A percentile compares a stretch with the other conserved stretches of the same genome.
Evolutionary conservation across 2,888 invertebrate genomes (phyloP).

Genomic region (Belgica antarctica): DNA sequence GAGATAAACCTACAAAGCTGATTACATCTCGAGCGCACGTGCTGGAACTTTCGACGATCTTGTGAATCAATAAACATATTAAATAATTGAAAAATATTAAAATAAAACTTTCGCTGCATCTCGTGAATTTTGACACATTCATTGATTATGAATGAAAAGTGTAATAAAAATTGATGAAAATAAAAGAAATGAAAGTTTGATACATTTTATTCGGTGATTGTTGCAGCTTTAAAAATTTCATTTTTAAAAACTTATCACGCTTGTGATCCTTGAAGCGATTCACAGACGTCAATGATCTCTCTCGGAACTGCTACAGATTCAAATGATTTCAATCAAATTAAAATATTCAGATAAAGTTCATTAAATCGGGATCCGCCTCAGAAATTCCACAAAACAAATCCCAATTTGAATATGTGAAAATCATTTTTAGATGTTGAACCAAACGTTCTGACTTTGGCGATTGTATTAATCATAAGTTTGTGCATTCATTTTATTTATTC

Average conservation of each 20-base stretch:
- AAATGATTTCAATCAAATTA: slow-evolving; percentile 23
- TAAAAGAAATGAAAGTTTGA: neutral
- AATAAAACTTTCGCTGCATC: slow-evolving; percentile 30
- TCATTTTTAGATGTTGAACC: slow-evolving; percentile 7
- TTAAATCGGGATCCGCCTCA: slow-evolving; percentile 30
- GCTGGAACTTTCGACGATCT: neutral
- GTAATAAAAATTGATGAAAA: too few species aligned
- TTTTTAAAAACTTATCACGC: slow-evolving; percentile 5
- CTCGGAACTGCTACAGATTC: neutral
- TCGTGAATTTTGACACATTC: slow-evolving; percentile 33
- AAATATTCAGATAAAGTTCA: slow-evolving; percentile 18
- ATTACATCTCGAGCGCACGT: slow-evolving; percentile 4
- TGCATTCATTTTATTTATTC: slow-evolving; percentile 21
- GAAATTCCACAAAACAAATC: slow-evolving; percentile 28
- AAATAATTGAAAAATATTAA: slow-evolving; percentile 37
- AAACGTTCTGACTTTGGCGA: neutral
- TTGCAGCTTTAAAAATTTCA: slow-evolving; percentile 4
- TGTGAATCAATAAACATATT: neutral
- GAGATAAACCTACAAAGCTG: neutral
- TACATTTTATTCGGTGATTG: slow-evolving; percentile 3
- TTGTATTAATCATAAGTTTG: neutral
- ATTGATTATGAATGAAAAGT: too few species aligned
- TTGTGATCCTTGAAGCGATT: neutral
- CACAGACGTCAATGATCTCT: neutral
- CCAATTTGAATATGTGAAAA: slow-evolving; percentile 26